A percentile compares a stretch with the other conserved stretches of the same genome.
phyloP scores from a whole-genome alignment of 2,888 invertebrate species.

The Drosophila atripex region DNA sequence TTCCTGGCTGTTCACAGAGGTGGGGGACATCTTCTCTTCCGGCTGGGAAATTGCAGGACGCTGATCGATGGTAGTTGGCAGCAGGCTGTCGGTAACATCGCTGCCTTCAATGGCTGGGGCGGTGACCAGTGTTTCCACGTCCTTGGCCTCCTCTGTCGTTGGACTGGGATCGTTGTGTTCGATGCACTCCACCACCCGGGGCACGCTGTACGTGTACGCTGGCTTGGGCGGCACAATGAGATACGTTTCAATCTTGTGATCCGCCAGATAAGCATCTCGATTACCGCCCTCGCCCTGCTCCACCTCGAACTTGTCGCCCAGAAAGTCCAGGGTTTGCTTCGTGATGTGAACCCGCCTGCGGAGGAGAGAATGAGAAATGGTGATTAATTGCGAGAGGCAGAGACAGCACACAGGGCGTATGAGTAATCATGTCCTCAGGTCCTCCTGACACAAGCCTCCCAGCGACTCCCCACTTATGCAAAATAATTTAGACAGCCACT shows the following conservation, averaged over 20 bases:
- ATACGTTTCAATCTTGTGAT: conserved; percentile 94
- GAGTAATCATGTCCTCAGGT: conserved; percentile 2
- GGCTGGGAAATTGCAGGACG: conserved; percentile 14
- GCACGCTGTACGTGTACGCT: conserved; percentile 73
- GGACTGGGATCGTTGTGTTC: conserved; percentile 54
- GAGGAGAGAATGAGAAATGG: conserved; percentile 44
- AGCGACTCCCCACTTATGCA: conserved; percentile 5
- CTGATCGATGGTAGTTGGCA: conserved; percentile 54
- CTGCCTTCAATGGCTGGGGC: conserved; percentile 43
- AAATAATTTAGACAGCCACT: conserved; percentile 22
- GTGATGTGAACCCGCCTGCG: conserved; percentile 94
- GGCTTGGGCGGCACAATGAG: conserved; percentile 91
- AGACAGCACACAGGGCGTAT: conserved; percentile 19
- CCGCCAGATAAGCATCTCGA: conserved; percentile 93
- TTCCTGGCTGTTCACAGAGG: conserved; percentile 71
- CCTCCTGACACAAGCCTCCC: background rate
- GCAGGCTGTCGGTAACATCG: conserved; percentile 73
- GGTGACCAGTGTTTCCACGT: conserved; percentile 35
- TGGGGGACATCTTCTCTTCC: conserved; percentile 68
- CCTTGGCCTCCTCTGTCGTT: conserved; percentile 25
- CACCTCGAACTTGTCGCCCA: conserved; percentile 92
- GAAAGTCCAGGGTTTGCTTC: conserved; percentile 91
- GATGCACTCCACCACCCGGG: conserved; percentile 78
- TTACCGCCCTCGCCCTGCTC: conserved; percentile 93
- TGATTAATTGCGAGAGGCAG: conserved; percentile 8